Conservation (phyloP, 2,888 invertebrate genomes). For the Punctoribates punctum region DNA sequence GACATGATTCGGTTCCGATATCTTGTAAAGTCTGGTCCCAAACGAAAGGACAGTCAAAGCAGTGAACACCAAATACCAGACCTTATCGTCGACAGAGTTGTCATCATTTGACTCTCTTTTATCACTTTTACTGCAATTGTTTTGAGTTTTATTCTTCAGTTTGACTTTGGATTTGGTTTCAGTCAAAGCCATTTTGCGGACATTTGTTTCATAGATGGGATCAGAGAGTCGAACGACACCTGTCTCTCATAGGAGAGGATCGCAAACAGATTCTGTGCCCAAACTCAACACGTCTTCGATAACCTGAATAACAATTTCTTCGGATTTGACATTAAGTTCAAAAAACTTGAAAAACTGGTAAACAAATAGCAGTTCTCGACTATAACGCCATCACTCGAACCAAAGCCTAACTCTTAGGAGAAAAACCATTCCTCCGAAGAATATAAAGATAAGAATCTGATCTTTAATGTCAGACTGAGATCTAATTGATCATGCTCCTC, state of each 20-base stretch:
- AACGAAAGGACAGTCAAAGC: slow-evolving; percentile 65
- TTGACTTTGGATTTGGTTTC: neutral
- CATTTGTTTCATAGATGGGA: neutral
- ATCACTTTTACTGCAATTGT: neutral
- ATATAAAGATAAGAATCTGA: no score
- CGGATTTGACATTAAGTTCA: neutral
- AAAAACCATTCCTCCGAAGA: no score
- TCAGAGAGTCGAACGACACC: no score
- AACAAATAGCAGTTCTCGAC: neutral
- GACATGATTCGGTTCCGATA: slow-evolving; percentile 85
- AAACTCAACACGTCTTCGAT: neutral
- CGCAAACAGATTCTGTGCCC: neutral
- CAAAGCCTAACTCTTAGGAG: no score
- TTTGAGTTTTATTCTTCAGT: neutral
- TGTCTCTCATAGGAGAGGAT: neutral
- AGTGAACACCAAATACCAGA: slow-evolving; percentile 57
- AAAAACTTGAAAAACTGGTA: slow-evolving; percentile 21
- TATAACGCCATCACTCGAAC: no score
- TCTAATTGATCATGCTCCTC: no score
- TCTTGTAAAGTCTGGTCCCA: slow-evolving; percentile 78
- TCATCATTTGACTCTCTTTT: neutral
- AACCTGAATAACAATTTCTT: neutral
- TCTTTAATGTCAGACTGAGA: no score
- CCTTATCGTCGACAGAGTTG: neutral
- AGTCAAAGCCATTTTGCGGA: neutral